Evolutionary conservation across 2,797 vertebrate species (phyloP).

Genomic region (Myripristis murdjan): DNA sequence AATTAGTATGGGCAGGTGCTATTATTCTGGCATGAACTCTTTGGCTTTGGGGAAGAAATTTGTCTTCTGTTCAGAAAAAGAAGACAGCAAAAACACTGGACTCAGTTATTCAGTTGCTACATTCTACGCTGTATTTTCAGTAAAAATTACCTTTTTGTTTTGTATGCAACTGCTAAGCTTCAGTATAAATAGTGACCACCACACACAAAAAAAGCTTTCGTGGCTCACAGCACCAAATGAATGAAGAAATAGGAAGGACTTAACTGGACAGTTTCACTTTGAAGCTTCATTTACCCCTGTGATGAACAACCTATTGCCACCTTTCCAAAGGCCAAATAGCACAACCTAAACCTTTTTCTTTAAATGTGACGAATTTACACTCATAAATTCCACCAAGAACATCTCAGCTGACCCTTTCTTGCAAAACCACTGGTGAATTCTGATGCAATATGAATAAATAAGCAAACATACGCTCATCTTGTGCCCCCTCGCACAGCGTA

Average conservation of each 20-base stretch:
- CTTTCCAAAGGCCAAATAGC: slow-evolving; percentile 37
- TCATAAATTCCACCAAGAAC: slow-evolving; percentile 38
- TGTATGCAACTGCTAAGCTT: slow-evolving; percentile 60
- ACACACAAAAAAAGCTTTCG: slow-evolving; percentile 54
- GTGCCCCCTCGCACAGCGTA: slow-evolving; percentile 70
- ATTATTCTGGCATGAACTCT: slow-evolving; percentile 78
- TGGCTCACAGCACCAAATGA: slow-evolving; percentile 50
- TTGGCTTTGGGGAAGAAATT: slow-evolving; percentile 72
- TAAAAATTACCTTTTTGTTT: slow-evolving; percentile 75
- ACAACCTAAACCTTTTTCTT: slow-evolving; percentile 37
- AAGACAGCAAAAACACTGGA: slow-evolving; percentile 66
- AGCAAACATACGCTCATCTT: slow-evolving; percentile 82
- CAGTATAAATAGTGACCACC: slow-evolving; percentile 46
- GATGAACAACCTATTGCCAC: slow-evolving; percentile 53
- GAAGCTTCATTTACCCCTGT: slow-evolving; percentile 55
- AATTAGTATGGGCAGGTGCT: slow-evolving; percentile 80
- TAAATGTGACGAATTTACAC: slow-evolving; percentile 52
- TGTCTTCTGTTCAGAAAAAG: slow-evolving; percentile 67
- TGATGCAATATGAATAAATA: slow-evolving; percentile 83
- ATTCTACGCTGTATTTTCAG: slow-evolving; percentile 51
- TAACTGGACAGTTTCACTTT: slow-evolving; percentile 61
- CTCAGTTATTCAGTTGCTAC: slow-evolving; percentile 73
- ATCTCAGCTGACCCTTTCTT: slow-evolving; percentile 71
- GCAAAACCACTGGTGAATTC: slow-evolving; percentile 60
- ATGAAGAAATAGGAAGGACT: slow-evolving; percentile 37